Conservation (phyloP, 2,888 invertebrate genomes). For the Papilio elwesi region DNA sequence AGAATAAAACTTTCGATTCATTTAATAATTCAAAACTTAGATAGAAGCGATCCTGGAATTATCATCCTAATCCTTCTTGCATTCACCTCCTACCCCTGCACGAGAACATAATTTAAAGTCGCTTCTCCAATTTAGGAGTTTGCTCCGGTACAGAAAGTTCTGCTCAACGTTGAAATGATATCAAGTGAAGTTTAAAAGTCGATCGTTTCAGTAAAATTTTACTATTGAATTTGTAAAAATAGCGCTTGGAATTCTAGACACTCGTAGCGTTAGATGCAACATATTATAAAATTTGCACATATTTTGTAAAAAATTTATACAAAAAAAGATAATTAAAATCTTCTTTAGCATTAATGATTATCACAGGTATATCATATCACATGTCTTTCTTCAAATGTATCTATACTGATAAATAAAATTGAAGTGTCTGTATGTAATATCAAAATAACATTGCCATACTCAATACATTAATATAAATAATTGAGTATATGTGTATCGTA, state of each 20-base stretch:
- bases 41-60: slow-evolving; percentile 11
- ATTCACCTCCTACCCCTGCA: slow-evolving; percentile 28
- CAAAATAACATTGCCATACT: too few relatives aligned
- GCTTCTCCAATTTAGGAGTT: slow-evolving; percentile 42
- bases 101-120: slow-evolving; percentile 44
- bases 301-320: too few relatives aligned
- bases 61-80: slow-evolving; percentile 33
- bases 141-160: slow-evolving; percentile 39
- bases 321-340: too few relatives aligned
- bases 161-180: slow-evolving; percentile 39
- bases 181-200: slow-evolving; percentile 40
- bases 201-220: slow-evolving; percentile 36
- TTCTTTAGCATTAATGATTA: too few relatives aligned
- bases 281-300: too few relatives aligned
- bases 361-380: too few relatives aligned
- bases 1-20: not conserved
- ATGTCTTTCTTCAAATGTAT: too few relatives aligned
- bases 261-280: not conserved
- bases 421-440: too few relatives aligned
- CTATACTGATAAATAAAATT: too few relatives aligned
- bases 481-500: too few relatives aligned
- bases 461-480: too few relatives aligned
- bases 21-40: slow-evolving; percentile 18
- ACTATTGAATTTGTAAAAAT: not conserved
- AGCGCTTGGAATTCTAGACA: not conserved